Conservation (phyloP, 2,113 vertebrate species). For the Colossoma macropomum region DNA sequence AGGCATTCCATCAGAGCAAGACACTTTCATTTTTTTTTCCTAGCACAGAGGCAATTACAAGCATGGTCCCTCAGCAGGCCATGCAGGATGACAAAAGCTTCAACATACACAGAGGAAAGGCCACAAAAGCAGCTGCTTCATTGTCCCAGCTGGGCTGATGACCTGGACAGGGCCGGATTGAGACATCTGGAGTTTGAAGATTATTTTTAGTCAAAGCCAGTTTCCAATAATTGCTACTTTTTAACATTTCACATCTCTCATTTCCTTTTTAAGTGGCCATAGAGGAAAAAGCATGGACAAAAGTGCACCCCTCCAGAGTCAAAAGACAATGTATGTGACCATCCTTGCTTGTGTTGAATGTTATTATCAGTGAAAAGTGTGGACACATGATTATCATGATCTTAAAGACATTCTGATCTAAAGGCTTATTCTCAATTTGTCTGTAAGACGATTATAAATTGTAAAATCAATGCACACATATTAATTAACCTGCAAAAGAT, state of each 20-base stretch:
- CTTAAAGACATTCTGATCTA: too few relatives aligned
- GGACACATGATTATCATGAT: too few relatives aligned
- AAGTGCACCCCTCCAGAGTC: neutral
- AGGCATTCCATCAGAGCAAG: conserved; percentile 19
- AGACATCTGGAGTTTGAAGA: conserved; percentile 34
- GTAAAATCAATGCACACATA: too few relatives aligned
- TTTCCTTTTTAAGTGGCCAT: neutral
- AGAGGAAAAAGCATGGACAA: neutral
- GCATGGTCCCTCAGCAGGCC: conserved; percentile 17
- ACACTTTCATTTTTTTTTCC: neutral
- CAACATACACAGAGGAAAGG: neutral
- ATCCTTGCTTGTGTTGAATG: neutral
- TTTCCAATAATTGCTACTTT: conserved; percentile 14
- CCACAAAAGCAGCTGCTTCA: neutral
- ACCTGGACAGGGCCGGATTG: conserved; percentile 8
- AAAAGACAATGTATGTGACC: neutral
- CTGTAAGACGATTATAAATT: too few relatives aligned
- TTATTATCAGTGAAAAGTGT: too few relatives aligned
- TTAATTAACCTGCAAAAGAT: too few relatives aligned
- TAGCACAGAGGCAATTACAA: conserved; percentile 42
- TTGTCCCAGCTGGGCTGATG: conserved; percentile 4
- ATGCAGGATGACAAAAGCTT: conserved; percentile 13
- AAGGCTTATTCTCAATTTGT: too few relatives aligned
- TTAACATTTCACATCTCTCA: conserved; percentile 17
- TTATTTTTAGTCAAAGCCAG: conserved; percentile 21